phyloP scores from a whole-genome alignment of 1,140 invertebrate genomes.

The Andrena cerasifolii region DNA sequence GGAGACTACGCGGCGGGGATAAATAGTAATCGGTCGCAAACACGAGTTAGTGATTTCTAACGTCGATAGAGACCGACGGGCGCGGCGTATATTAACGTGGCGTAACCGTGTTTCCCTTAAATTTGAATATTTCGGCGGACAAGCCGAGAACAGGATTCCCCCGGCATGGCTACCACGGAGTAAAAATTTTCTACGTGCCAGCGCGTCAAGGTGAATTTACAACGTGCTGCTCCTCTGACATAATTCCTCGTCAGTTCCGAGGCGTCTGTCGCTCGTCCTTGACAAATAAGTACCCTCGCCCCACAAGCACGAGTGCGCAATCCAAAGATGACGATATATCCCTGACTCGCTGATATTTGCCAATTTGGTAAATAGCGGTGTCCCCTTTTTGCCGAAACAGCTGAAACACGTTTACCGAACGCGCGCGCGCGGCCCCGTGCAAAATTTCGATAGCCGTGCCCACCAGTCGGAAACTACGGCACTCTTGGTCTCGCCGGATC shows the following conservation, averaged over 20 bases:
- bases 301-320: constrained; percentile 58
- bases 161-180: not conserved
- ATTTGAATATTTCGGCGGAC: too few relatives aligned
- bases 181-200: constrained; percentile 62
- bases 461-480: constrained; percentile 36
- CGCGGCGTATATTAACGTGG: too few relatives aligned
- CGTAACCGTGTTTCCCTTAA: too few relatives aligned
- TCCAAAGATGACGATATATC: constrained; percentile 67
- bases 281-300: constrained; percentile 65
- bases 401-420: not conserved
- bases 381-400: constrained; percentile 10
- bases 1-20: too few relatives aligned
- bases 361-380: constrained; percentile 65
- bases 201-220: constrained; percentile 66
- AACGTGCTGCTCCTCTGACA: constrained; percentile 61
- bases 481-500: not conserved
- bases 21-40: too few relatives aligned
- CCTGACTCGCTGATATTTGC: constrained; percentile 64
- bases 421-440: not conserved
- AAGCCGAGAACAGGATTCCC: too few relatives aligned
- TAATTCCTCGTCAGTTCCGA: constrained; percentile 66
- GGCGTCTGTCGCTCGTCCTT: constrained; percentile 58
- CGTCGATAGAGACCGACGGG: too few relatives aligned
- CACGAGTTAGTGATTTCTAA: too few relatives aligned
- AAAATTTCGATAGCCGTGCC: constrained; percentile 34